A percentile compares a stretch with the other conserved stretches of the same genome.
These are phyloP conservation scores for Cynoglossus semilaevis DNA, from an alignment of 2,113 vertebrate genomes.

Conservation along the genomic window DNA sequence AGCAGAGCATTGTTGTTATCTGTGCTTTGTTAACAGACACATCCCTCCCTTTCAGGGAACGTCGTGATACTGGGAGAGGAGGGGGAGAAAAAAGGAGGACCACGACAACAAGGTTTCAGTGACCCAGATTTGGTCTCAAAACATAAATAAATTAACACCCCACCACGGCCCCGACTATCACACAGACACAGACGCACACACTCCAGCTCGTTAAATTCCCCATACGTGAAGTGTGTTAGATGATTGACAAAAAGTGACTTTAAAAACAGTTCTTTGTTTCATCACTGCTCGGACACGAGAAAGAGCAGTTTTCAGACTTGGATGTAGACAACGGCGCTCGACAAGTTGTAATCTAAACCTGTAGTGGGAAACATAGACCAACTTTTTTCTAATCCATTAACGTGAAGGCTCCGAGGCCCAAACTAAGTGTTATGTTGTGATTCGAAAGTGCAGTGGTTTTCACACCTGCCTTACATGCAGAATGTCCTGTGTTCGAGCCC, in stretches of 20 bases:
- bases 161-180: conserved; percentile 6
- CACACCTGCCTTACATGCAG: too few species aligned
- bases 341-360: too few species aligned
- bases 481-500: too few species aligned
- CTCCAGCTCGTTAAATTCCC: conserved; percentile 33
- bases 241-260: neutral
- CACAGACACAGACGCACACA: conserved; percentile 2
- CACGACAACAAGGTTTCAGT: conserved; percentile 65
- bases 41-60: conserved; percentile 77
- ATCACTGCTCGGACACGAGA: neutral
- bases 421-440: too few species aligned
- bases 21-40: conserved; percentile 75
- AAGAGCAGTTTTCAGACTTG: neutral
- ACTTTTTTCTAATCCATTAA: too few species aligned
- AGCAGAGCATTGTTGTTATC: conserved; percentile 77
- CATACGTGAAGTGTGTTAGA: neutral
- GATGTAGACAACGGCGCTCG: too few species aligned
- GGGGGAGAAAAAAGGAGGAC: conserved; percentile 23
- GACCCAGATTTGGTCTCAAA: conserved; percentile 81
- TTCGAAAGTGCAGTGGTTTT: too few species aligned
- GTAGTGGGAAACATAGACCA: too few species aligned
- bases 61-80: conserved; percentile 58
- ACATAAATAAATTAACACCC: conserved; percentile 76
- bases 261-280: neutral
- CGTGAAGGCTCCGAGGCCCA: too few species aligned